Evolutionary conservation across 2,888 invertebrate species (phyloP).

Genomic region (Mythimna ferrago): DNA sequence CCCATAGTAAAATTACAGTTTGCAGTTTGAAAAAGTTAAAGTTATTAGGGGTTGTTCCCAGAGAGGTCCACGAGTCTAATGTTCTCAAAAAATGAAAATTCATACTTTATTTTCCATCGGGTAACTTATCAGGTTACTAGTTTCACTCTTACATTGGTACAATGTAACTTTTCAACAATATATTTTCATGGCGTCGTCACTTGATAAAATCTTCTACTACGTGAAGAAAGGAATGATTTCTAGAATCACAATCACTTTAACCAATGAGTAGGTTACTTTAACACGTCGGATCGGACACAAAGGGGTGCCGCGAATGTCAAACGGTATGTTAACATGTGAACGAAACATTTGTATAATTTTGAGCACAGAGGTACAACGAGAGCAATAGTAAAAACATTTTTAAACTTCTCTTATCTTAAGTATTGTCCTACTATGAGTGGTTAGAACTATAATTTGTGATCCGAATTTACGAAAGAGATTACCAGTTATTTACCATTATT

Average conservation of each 20-base stretch:
- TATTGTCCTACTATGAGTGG: background rate
- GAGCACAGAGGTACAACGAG: constrained; percentile 53
- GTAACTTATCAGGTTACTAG: background rate
- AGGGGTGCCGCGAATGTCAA: constrained; percentile 77
- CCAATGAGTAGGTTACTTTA: constrained; percentile 40
- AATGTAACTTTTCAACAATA: background rate
- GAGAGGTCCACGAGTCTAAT: too few species aligned
- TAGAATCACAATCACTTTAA: background rate
- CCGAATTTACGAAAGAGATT: background rate
- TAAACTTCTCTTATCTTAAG: background rate
- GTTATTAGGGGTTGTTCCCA: too few species aligned
- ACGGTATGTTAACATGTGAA: constrained; percentile 74
- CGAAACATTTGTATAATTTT: constrained; percentile 73
- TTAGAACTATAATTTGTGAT: background rate
- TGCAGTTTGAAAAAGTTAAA: too few species aligned
- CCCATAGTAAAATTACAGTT: too few species aligned
- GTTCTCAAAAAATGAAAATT: too few species aligned
- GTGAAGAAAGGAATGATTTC: background rate
- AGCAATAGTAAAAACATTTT: constrained; percentile 5
- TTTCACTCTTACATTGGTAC: background rate
- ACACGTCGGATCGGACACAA: constrained; percentile 78
- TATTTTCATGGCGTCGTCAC: too few species aligned
- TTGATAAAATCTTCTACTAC: background rate
- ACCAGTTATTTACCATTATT: background rate
- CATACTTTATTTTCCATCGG: too few species aligned